Base-by-base conservation (phyloP, 1,140 invertebrate species). In the Zaprionus kolodkinae region DNA sequence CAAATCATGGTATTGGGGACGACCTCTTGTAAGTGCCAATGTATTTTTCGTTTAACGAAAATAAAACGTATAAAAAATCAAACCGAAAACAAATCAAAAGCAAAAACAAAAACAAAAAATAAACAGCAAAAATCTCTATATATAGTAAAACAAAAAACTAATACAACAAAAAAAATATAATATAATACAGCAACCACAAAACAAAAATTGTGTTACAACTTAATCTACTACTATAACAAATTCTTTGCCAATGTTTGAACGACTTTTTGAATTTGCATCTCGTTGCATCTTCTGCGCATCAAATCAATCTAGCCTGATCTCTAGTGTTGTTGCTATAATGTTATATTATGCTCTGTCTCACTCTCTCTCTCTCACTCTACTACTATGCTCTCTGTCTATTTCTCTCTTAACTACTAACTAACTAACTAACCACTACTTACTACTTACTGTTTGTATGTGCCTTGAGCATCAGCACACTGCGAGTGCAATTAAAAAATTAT, bases 1-100 rank as follows among this genome's bases (percentile, higher is more conserved):
- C 94, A 97, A 97, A 95, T 97, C 96, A 94, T 97, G 96, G 96
- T 97, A 97, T 96, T 97, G 96, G 96, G 96, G 96, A 95, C 96
- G 96, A 95, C 96, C 96, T 96, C 96, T 97, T 95, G 96, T 97
- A 97, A 97, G 96, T 97, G 94, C 93, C 91, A 89, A 90, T 91
- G 89, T 91, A 92, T 92, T 92, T 91, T 91, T 91, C 88, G 82
- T 91, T 70, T 75, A 75, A 68, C 60, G 72, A 75, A 76, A 75
- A 61, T 62, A 67, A 78, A 74, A 63, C 70, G 63, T 38, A 61
- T 59, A 63, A 59, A 70, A 75, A 75, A 59, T 52, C 48, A 27
- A 76, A 80, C 54, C 50, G 21, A 21, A 81, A 72, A 69, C 55
- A 43, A 76, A 65, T 66, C 68, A 68, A 59, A 43, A 75, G 62